A percentile compares a stretch with the other conserved stretches of the same genome.
phyloP scores from a whole-genome alignment of 2,113 vertebrate species.

The Coryphaenoides rupestris region DNA sequence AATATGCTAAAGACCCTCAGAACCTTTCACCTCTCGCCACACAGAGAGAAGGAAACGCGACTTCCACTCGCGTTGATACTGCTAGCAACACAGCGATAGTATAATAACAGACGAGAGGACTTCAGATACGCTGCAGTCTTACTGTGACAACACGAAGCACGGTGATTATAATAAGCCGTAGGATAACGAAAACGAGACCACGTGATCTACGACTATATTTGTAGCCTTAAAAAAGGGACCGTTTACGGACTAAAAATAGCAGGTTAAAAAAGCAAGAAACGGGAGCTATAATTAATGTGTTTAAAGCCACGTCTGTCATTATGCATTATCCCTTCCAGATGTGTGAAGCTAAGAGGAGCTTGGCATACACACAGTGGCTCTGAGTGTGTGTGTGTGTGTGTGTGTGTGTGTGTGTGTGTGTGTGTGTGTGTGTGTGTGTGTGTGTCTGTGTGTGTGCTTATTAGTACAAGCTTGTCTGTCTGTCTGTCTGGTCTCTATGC shows the following conservation, averaged over 20 bases:
- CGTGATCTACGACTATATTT: background rate
- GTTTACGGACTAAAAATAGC: background rate
- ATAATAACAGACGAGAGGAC: background rate
- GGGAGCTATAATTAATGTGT: constrained; percentile 36
- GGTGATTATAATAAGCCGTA: no score
- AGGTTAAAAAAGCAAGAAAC: constrained; percentile 15
- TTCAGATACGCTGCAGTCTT: no score
- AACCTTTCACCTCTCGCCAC: constrained; percentile 26
- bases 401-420: background rate
- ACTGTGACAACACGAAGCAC: no score
- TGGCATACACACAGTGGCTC: constrained; percentile 36
- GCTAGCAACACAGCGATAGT: constrained; percentile 3
- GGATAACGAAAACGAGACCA: background rate
- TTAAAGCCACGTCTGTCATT: constrained; percentile 36
- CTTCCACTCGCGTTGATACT: constrained; percentile 2
- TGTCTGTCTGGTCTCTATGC: constrained; percentile 6
- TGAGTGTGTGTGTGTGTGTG: constrained; percentile 23
- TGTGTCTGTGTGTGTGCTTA: constrained; percentile 5
- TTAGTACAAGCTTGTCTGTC: constrained; percentile 4
- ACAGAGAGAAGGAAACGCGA: no score
- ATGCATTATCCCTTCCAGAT: constrained; percentile 57
- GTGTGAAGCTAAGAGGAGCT: constrained; percentile 47
- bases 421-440: constrained; percentile 23
- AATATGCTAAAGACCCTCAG: constrained; percentile 40
- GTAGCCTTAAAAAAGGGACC: background rate